phyloP scores from a whole-genome alignment of 2,797 vertebrate species.

The Urocyon cinereoargenteus region DNA sequence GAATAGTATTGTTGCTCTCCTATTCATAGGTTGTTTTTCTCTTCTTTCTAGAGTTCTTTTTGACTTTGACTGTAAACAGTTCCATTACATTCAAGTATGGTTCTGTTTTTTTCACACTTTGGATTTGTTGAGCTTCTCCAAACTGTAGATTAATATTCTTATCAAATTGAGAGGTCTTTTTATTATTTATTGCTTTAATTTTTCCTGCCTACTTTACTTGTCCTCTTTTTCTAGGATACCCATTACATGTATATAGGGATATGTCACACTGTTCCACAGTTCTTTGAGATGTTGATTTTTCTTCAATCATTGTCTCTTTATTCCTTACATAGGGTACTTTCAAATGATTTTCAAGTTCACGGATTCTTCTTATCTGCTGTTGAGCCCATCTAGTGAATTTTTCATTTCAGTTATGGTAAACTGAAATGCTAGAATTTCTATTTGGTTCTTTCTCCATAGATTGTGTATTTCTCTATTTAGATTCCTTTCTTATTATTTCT shows the following conservation, averaged over 20 bases:
- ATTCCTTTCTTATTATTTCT: neutral
- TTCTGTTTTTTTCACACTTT: neutral
- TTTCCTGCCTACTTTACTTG: neutral
- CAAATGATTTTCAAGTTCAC: neutral
- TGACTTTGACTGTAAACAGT: neutral
- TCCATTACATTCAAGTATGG: neutral
- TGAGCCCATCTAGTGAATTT: neutral
- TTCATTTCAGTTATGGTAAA: neutral
- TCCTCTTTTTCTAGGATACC: neutral
- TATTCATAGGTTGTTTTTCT: neutral
- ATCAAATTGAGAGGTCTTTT: neutral
- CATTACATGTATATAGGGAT: neutral
- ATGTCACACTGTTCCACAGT: neutral
- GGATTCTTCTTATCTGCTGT: neutral
- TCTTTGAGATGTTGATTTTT: neutral
- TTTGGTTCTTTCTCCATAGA: neutral
- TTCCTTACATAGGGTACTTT: neutral
- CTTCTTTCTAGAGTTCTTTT: neutral
- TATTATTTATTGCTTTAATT: neutral
- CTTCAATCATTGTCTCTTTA: neutral
- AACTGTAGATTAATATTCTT: neutral
- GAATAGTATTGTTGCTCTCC: neutral
- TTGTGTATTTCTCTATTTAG: neutral
- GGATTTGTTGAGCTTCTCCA: neutral
- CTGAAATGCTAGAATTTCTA: neutral